Conservation (phyloP, 2,888 invertebrate species). For the Amiota minor region DNA sequence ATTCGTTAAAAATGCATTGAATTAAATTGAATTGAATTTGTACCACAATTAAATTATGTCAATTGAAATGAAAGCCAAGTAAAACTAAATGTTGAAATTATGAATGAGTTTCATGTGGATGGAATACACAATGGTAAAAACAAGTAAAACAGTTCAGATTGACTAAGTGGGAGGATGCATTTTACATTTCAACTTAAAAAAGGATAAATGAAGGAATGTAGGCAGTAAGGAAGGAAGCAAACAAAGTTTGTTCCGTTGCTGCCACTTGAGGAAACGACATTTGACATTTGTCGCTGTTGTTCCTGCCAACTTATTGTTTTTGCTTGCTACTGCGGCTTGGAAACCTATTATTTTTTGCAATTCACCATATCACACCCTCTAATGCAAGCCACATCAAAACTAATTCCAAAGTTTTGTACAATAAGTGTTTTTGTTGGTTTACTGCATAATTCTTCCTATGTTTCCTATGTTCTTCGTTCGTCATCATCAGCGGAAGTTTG, state of each 20-base stretch:
- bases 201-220: not conserved
- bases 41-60: conserved; percentile 57
- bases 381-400: not conserved
- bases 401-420: not conserved
- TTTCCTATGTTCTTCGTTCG: too few relatives aligned
- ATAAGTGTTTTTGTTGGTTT: conserved; percentile 16
- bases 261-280: conserved; percentile 11
- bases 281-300: conserved; percentile 8
- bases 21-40: conserved; percentile 50
- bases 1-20: not conserved
- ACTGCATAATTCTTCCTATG: not conserved
- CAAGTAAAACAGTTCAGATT: too few relatives aligned
- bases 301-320: not conserved
- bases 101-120: not conserved
- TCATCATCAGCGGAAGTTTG: not conserved
- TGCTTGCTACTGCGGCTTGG: too few relatives aligned
- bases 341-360: too few relatives aligned
- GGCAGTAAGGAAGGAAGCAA: not conserved
- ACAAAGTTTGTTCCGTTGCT: not conserved
- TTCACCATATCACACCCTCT: too few relatives aligned
- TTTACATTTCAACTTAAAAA: not conserved
- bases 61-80: conserved; percentile 50
- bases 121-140: too few relatives aligned
- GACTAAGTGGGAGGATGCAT: not conserved
- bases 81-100: conserved; percentile 28